Base-by-base conservation (phyloP, 2,797 vertebrate genomes). In the Lithobates pipiens region DNA sequence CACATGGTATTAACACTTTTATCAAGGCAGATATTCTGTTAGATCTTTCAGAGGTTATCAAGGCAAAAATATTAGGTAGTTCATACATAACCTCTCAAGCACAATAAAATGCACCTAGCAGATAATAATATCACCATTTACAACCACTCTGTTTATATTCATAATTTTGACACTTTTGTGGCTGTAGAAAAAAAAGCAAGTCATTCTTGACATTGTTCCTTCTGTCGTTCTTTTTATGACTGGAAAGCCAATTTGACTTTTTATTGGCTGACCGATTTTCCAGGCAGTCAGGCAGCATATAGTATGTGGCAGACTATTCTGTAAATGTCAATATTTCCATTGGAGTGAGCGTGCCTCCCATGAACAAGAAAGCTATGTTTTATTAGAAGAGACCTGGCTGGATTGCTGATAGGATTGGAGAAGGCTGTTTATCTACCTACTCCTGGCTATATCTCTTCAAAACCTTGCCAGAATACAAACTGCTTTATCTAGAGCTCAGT, bases 291-390 rank as follows among this genome's bases (percentile, higher is more conserved):
- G 76, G 76, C 76, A 44, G 9, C 68, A 72, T 76, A 44, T 18
- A 72, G 68, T 46, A 65, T 65, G 76, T 34, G 11, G 36, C 42
- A 73, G 27, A 13, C 11, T 63, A 34, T 63, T 65, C 69, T 61
- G 25, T 72, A 75, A 68, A 80, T 65, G 70, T 74, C 32, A 74
- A 10, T 72, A 81, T 81, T 65, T 85, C 27, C n/a, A 80, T 72
- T 63, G 74, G 29, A 71, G 54, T 63, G 75, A 46, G 57, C 32
- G 50, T 70, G 29, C 50, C 21, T 65, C 18, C 10, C 42, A 27
- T 63, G 69, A 27, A 25, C n/a, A 34, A 27, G 27, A 73, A 36
- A 71, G 25, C 78, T 27, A 21, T 18, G 29, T 73, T 84, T 76
- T 32, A 69, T 70, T 42, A 61, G 78, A 27, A 80, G 46, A 71